These are phyloP conservation scores for Lampris incognitus DNA, from an alignment of 2,113 vertebrate species.

Conservation along the genomic window DNA sequence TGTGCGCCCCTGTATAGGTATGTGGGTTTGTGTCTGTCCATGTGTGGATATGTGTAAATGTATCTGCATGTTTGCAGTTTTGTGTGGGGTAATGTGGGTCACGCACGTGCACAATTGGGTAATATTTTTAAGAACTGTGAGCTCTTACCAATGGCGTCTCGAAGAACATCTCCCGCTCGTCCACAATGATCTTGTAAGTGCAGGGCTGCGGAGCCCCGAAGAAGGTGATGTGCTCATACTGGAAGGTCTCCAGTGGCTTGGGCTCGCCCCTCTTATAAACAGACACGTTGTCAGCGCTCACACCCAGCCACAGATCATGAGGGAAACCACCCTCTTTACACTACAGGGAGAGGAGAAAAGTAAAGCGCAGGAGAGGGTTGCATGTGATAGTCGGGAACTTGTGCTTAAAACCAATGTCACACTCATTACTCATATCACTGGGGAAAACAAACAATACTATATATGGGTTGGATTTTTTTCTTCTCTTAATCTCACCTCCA, in stretches of 20 bases:
- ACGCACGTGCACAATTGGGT: neutral
- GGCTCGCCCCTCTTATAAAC: slow-evolving; percentile 92
- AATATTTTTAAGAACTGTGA: neutral
- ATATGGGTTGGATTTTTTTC: neutral
- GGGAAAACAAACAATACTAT: too few relatives aligned
- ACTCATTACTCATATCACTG: neutral
- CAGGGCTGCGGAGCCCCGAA: slow-evolving; percentile 91
- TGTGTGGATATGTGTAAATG: too few relatives aligned
- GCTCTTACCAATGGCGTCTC: slow-evolving; percentile 87
- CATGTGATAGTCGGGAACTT: neutral
- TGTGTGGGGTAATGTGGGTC: neutral
- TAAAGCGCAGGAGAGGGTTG: neutral
- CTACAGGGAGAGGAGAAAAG: slow-evolving; percentile 69
- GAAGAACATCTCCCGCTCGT: slow-evolving; percentile 95
- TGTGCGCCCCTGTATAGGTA: neutral
- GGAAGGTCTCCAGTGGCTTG: slow-evolving; percentile 91
- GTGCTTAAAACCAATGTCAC: neutral
- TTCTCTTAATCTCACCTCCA: slow-evolving; percentile 83
- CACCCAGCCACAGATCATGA: slow-evolving; percentile 91
- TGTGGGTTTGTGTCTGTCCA: too few relatives aligned
- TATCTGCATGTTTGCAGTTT: neutral
- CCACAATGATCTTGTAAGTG: slow-evolving; percentile 94
- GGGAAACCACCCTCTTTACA: slow-evolving; percentile 95
- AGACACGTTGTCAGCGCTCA: slow-evolving; percentile 91
- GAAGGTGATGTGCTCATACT: slow-evolving; percentile 93